Conservation (phyloP, 2,113 vertebrate genomes). For the Otocyon megalotis region DNA sequence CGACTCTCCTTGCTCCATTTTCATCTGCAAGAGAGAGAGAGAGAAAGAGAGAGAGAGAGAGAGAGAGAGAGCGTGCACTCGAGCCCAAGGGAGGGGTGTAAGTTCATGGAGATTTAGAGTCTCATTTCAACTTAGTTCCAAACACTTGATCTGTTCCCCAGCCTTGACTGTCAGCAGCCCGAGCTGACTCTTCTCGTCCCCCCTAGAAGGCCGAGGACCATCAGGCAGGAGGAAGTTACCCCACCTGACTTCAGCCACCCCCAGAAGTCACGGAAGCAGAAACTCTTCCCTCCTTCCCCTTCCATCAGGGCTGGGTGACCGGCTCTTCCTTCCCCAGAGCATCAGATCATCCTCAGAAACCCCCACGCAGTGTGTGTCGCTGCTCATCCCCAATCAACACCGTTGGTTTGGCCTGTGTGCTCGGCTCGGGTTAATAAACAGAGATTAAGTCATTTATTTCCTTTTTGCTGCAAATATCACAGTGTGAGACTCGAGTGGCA, state of each 20-base stretch:
- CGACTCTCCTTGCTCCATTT: not conserved
- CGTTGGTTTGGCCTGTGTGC: slow-evolving; percentile 24
- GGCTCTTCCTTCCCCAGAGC: not conserved
- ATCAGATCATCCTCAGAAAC: not conserved
- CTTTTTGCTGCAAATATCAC: slow-evolving; percentile 55
- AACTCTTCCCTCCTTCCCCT: not conserved
- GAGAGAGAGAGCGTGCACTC: not conserved
- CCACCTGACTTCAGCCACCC: too few relatives aligned
- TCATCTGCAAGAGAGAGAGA: not conserved
- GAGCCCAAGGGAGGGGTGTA: not conserved
- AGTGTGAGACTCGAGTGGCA: not conserved
- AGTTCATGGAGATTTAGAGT: not conserved
- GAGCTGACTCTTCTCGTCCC: not conserved
- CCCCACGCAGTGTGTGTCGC: not conserved
- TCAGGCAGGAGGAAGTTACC: not conserved
- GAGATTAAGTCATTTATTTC: slow-evolving; percentile 48
- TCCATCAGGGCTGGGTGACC: not conserved
- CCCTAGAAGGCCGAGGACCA: not conserved
- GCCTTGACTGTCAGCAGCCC: not conserved
- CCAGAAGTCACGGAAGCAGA: not conserved
- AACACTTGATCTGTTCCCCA: not conserved
- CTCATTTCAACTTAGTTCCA: not conserved
- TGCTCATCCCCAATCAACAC: not conserved
- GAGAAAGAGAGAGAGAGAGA: not conserved
- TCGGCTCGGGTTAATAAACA: slow-evolving; percentile 40